Base-by-base conservation (phyloP, 2,113 vertebrate genomes). In the Nannospalax galili region DNA sequence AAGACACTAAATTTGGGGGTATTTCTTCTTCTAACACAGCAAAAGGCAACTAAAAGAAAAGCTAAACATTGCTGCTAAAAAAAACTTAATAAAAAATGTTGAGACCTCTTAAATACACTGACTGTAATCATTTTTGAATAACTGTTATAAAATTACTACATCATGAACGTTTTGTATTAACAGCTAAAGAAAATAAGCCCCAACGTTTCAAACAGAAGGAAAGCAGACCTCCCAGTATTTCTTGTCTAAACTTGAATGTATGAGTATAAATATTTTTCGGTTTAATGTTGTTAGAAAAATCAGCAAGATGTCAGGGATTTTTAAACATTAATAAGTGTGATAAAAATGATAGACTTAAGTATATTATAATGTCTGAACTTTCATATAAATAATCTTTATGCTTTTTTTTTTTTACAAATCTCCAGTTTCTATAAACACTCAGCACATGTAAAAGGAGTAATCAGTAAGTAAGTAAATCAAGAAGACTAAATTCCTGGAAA, bases 271-370 rank as follows among this genome's bases (percentile, higher is more conserved):
- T 88, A 95, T 78, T 84, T 17, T 69, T 92, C 84, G 58, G n/a
- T 72, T 93, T 78, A 91, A 88, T 67, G 75, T 74, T 92, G 73
- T 95, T 93, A 89, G 89, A 92, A 93, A 96, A 93, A 89, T 93
- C 80, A 95, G 73, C 80, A 95, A 95, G n/a, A 82, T 94, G 65
- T 84, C 81, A 97, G 42, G 79, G 56, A 4, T 88, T 74, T 94
- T 92, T 91, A 97, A 95, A 93, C 69, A 93, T 72, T 84, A 93
- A 88, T 94, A 95, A 96, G 56, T 92, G 73, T 92, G 42, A 92
- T 95, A 88, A 40, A 95, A 97, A 95, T 96, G 42, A 95, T 93
- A 95, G 73, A 84, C 62, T 92, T 90, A 30, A 74, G 42, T 91
- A 80, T 74, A 92, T 88, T 78, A 90, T 10, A 69, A 86, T 85